Conservation (phyloP, 2,113 vertebrate genomes). For the Engystomops pustulosus region DNA sequence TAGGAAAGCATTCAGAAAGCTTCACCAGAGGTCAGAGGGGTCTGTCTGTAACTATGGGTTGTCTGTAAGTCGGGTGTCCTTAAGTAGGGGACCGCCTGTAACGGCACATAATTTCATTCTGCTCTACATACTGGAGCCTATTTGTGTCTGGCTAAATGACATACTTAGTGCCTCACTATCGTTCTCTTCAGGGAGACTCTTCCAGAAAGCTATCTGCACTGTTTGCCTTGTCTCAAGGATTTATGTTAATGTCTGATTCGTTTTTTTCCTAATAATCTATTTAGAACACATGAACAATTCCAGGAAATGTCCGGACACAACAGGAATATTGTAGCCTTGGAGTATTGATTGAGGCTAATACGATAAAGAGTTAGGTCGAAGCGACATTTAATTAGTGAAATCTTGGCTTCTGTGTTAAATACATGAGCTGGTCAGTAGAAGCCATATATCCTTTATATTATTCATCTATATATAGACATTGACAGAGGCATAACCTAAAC, state of each 20-base stretch:
- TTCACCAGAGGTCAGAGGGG: too few species aligned
- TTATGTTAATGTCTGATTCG: conserved; percentile 6
- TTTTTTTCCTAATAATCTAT: conserved; percentile 22
- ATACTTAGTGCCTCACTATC: not conserved
- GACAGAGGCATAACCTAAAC: too few species aligned
- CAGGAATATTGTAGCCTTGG: not conserved
- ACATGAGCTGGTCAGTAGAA: too few species aligned
- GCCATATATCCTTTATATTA: too few species aligned
- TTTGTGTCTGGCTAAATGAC: not conserved
- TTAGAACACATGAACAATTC: conserved; percentile 31
- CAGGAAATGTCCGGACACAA: conserved; percentile 18
- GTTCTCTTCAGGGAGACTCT: not conserved
- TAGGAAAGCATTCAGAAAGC: too few species aligned
- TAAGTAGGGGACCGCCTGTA: too few species aligned
- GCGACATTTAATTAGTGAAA: not conserved
- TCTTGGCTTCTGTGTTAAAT: not conserved
- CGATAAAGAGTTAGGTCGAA: not conserved
- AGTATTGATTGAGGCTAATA: conserved; percentile 16
- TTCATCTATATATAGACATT: too few species aligned
- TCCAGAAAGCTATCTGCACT: conserved; percentile 19
- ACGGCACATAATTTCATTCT: not conserved
- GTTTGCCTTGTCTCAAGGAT: not conserved
- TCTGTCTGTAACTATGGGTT: too few species aligned
- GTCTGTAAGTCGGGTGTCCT: too few species aligned
- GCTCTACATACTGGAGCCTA: not conserved